Conservation (phyloP, 2,113 vertebrate genomes). For the Ciconia stormi region DNA sequence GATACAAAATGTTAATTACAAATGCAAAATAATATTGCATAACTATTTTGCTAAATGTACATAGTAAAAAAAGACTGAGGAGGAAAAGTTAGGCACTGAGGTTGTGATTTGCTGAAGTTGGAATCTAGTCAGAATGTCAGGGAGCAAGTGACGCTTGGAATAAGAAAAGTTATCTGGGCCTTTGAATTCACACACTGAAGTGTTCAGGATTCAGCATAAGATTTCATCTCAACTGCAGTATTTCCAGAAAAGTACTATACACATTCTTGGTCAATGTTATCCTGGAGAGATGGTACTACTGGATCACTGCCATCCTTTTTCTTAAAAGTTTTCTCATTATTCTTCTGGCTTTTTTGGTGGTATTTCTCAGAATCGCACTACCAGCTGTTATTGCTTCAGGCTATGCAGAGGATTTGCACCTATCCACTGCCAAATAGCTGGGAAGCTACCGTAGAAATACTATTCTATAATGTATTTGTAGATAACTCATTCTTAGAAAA, state of each 20-base stretch:
- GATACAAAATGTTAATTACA: background rate
- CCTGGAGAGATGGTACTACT: background rate
- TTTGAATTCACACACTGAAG: background rate
- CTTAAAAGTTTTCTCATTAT: background rate
- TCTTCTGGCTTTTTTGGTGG: background rate
- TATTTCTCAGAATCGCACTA: background rate
- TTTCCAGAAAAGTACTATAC: background rate
- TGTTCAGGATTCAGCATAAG: background rate
- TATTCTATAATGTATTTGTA: background rate
- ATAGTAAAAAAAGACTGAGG: background rate
- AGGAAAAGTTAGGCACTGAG: background rate
- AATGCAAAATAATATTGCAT: background rate
- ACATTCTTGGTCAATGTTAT: background rate
- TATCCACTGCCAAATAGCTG: background rate
- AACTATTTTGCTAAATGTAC: background rate
- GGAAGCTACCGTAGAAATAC: background rate
- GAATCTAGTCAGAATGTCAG: background rate
- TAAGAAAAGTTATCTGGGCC: background rate
- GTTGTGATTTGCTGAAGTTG: background rate
- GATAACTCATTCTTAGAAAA: background rate
- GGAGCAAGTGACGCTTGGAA: background rate
- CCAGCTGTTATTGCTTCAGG: background rate
- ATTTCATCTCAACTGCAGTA: background rate
- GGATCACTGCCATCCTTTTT: background rate
- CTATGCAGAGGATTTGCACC: background rate